phyloP scores from a whole-genome alignment of 2,888 invertebrate species.

The Callimorpha dominula region DNA sequence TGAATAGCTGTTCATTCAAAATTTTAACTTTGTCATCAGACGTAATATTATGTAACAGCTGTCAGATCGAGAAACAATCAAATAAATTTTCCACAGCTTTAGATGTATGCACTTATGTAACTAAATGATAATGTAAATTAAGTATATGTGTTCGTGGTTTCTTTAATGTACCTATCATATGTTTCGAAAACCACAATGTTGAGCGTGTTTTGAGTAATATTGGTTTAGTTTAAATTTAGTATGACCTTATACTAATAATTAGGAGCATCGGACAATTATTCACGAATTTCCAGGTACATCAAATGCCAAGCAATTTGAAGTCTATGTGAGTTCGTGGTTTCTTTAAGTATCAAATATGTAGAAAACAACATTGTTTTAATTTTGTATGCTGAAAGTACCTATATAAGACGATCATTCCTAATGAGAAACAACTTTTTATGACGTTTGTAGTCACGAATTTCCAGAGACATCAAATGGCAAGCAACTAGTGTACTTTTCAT shows the following conservation, averaged over 20 bases:
- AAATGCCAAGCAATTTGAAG: too few species aligned
- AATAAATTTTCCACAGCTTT: not conserved
- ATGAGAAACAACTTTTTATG: not conserved
- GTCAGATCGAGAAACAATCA: not conserved
- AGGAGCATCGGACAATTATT: too few species aligned
- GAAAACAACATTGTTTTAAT: not conserved
- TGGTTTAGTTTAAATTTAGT: not conserved
- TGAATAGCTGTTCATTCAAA: not conserved
- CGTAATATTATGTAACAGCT: not conserved
- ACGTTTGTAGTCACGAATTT: not conserved
- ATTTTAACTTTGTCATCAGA: not conserved
- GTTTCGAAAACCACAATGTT: not conserved
- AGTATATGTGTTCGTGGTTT: not conserved
- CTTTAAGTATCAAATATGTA: not conserved
- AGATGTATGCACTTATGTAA: not conserved
- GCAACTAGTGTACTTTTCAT: not conserved
- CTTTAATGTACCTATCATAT: not conserved
- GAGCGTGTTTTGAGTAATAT: not conserved
- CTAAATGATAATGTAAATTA: too few species aligned
- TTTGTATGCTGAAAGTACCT: not conserved
- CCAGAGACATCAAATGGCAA: too few species aligned
- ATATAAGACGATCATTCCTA: not conserved
- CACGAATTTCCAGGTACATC: too few species aligned
- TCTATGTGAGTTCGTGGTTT: not conserved
- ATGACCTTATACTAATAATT: not conserved